phyloP scores from a whole-genome alignment of 2,888 invertebrate species.

The Toxonevra muliebris region DNA sequence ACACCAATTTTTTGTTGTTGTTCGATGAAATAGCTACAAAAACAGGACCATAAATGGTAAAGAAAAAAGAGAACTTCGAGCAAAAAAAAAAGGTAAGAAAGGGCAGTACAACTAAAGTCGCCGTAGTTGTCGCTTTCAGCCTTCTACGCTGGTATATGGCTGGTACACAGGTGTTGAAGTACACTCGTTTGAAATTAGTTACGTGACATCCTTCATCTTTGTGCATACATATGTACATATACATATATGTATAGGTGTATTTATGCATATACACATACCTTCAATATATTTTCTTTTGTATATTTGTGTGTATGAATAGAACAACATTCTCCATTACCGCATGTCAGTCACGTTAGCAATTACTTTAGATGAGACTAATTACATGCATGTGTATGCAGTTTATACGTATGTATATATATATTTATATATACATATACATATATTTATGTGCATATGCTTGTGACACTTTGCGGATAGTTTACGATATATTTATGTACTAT shows the following conservation, averaged over 20 bases:
- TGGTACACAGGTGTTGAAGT: slow-evolving; percentile 10
- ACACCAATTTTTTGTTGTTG: no score
- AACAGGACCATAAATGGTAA: no score
- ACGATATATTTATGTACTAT: no score
- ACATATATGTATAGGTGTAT: no score
- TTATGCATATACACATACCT: no score
- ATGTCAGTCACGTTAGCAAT: slow-evolving; percentile 27
- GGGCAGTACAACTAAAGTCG: no score
- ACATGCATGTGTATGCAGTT: slow-evolving; percentile 23
- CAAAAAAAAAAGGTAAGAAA: no score
- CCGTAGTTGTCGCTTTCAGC: no score
- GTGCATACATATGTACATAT: neutral
- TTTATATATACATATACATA: neutral
- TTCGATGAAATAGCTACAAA: no score
- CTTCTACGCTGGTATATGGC: neutral
- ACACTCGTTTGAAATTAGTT: slow-evolving; percentile 22
- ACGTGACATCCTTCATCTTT: slow-evolving; percentile 20
- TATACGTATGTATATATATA: neutral
- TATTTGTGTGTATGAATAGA: no score
- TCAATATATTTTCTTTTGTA: no score
- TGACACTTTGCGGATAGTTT: neutral
- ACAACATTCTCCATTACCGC: neutral
- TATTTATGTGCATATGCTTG: neutral
- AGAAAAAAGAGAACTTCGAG: no score
- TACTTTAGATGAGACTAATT: slow-evolving; percentile 29